Percentiles rank a stretch among this genome's conserved stretches.
These are phyloP conservation scores for Empis stercorea DNA, from an alignment of 2,888 invertebrate species.

Conservation along the genomic window DNA sequence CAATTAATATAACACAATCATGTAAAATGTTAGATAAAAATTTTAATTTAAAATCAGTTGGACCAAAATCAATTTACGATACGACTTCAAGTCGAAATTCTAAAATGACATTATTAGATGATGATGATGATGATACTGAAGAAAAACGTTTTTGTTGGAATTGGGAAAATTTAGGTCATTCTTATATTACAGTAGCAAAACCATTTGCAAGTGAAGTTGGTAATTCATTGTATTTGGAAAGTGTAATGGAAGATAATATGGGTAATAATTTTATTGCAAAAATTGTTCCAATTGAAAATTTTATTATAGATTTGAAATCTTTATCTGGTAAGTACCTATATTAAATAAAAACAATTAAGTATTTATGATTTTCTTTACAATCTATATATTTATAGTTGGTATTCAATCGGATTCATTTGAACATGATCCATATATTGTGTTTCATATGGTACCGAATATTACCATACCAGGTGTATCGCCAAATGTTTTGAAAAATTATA, in stretches of 20 bases:
- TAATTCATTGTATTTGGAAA: conserved; percentile 17
- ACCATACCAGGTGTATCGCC: conserved; percentile 40
- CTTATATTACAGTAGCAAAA: conserved; percentile 5
- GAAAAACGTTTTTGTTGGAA: conserved; percentile 16
- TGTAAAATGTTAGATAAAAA: neutral
- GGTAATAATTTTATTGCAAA: conserved; percentile 16
- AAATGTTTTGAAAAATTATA: conserved; percentile 34
- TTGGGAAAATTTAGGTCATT: conserved; percentile 19
- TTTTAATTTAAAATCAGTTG: no score
- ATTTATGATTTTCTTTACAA: no score
- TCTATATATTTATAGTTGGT: conserved; percentile 36
- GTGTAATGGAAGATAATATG: conserved; percentile 13
- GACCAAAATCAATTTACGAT: no score
- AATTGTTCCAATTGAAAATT: conserved; percentile 13
- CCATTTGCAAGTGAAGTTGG: conserved; percentile 19
- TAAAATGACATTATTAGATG: no score
- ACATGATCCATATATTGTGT: conserved; percentile 35
- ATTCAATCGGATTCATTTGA: conserved; percentile 44
- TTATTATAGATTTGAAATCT: conserved; percentile 26
- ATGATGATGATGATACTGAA: no score
- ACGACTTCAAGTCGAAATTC: no score
- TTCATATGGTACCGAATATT: conserved; percentile 37
- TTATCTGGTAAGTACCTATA: conserved; percentile 17
- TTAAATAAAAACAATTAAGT: neutral
- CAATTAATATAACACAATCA: neutral